These are phyloP conservation scores for Dinomys branickii DNA, from an alignment of 2,113 vertebrate species.

Conservation along the genomic window DNA sequence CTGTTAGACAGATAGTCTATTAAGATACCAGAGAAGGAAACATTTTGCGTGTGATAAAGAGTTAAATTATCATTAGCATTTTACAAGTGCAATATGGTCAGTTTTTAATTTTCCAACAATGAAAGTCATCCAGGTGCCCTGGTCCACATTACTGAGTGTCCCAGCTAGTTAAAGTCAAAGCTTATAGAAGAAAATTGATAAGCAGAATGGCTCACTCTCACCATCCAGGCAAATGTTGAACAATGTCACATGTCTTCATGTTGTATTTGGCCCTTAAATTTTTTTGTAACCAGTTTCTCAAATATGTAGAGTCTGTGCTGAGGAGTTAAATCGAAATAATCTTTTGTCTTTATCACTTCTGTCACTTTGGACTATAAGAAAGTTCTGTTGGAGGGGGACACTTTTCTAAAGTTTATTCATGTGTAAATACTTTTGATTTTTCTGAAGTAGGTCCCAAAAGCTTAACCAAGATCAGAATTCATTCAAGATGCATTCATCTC, in stretches of 20 bases:
- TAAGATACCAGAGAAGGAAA: not conserved
- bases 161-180: not conserved
- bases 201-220: not conserved
- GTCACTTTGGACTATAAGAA: conserved; percentile 45
- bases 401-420: conserved; percentile 52
- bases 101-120: conserved; percentile 11
- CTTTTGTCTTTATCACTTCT: conserved; percentile 20
- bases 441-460: conserved; percentile 26
- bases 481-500: conserved; percentile 66
- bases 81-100: not conserved
- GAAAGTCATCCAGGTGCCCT: not conserved
- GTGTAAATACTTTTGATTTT: conserved; percentile 64
- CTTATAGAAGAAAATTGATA: not conserved
- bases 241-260: not conserved
- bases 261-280: not conserved
- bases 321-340: conserved; percentile 23
- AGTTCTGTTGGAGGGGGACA: not conserved
- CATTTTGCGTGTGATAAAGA: not conserved
- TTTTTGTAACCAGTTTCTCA: not conserved
- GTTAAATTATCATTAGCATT: not conserved
- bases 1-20: not conserved
- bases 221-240: not conserved
- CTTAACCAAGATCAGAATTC: conserved; percentile 61
- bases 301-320: conserved; percentile 4
- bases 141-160: not conserved